A percentile compares a stretch with the other conserved stretches of the same genome.
phyloP scores from a whole-genome alignment of 2,888 invertebrate genomes.

The Phlogophora meticulosa region DNA sequence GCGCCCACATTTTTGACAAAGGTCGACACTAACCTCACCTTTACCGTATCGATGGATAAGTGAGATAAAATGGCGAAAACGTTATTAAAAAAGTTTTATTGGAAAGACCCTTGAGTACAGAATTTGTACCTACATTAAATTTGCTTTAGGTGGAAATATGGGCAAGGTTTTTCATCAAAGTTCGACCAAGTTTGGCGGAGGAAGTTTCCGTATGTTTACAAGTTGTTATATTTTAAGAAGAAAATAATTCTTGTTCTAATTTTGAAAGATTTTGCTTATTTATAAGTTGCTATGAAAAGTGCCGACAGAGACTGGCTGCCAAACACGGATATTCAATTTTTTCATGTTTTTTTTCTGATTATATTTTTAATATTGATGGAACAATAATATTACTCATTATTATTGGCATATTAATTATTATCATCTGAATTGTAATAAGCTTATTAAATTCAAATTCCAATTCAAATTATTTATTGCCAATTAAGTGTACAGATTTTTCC shows the following conservation, averaged over 20 bases:
- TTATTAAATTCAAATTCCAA: no score
- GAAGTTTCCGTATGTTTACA: constrained; percentile 49
- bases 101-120: constrained; percentile 39
- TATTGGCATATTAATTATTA: no score
- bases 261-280: constrained; percentile 18
- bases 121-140: constrained; percentile 52
- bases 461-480: no score
- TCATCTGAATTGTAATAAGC: no score
- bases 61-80: constrained; percentile 60
- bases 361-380: no score
- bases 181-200: constrained; percentile 42
- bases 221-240: constrained; percentile 47
- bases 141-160: constrained; percentile 44
- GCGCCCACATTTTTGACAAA: constrained; percentile 32
- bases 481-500: no score
- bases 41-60: constrained; percentile 37
- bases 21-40: constrained; percentile 41
- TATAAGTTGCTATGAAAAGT: constrained; percentile 7
- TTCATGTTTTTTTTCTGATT: neutral
- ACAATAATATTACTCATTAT: no score
- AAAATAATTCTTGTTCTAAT: constrained; percentile 35
- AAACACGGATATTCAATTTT: neutral
- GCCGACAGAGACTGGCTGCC: no score
- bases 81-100: constrained; percentile 77
- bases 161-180: constrained; percentile 60